phyloP scores from a whole-genome alignment of 2,113 vertebrate genomes.

The Sapayoa aenigma region DNA sequence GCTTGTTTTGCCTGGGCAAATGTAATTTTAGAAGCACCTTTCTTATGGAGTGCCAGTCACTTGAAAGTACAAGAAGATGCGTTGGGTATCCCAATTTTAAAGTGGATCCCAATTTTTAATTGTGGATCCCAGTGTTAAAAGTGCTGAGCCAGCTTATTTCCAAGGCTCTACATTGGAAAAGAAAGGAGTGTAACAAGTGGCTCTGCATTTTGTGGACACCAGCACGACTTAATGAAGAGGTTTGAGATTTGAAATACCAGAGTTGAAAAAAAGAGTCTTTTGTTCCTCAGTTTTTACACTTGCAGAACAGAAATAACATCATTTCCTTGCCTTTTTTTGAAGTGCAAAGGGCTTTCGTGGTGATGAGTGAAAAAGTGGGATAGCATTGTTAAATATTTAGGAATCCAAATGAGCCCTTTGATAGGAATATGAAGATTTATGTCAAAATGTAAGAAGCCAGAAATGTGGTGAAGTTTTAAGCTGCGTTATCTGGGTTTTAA shows the following conservation, averaged over 20 bases:
- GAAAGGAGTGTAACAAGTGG: not conserved
- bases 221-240: not conserved
- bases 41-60: not conserved
- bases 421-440: conserved; percentile 18
- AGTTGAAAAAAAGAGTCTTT: not conserved
- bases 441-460: not conserved
- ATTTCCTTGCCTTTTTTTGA: not conserved
- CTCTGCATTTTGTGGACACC: not conserved
- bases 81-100: not conserved
- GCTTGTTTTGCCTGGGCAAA: not conserved
- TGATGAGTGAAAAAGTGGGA: not conserved
- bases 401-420: conserved; percentile 11
- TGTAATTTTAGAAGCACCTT: not conserved
- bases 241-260: not conserved
- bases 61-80: not conserved
- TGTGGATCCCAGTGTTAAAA: not conserved
- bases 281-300: not conserved
- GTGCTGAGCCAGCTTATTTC: not conserved
- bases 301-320: not conserved
- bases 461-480: not conserved
- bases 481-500: not conserved
- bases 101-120: not conserved
- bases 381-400: conserved; percentile 33
- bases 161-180: not conserved
- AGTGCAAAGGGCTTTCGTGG: not conserved